Conservation (phyloP, 2,797 vertebrate species). For the Dryobates pubescens region DNA sequence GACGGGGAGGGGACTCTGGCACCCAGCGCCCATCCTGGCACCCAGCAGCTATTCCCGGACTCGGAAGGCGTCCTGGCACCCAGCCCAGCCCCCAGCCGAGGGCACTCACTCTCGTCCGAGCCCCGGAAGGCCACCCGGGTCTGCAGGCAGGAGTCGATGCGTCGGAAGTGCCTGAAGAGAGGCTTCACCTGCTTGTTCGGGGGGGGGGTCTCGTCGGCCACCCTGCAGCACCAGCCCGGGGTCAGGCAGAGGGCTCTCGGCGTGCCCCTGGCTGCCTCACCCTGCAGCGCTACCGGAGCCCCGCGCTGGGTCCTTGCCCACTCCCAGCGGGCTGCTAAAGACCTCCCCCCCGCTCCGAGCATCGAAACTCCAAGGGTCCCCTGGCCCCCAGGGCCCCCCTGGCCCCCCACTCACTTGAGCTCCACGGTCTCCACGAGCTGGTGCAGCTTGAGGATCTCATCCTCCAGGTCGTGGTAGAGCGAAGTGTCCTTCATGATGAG, state of each 20-base stretch:
- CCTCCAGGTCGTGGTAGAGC: conserved; percentile 89
- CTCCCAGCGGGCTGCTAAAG: not conserved
- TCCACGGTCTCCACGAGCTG: conserved; percentile 91
- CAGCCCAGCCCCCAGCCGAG: not conserved
- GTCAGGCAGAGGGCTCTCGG: not conserved
- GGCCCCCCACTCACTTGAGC: conserved; percentile 84
- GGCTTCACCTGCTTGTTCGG: conserved; percentile 94
- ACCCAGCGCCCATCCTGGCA: not conserved
- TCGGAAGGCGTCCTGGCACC: not conserved
- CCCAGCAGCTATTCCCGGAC: not conserved
- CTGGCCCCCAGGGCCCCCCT: not conserved
- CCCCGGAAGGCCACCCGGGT: conserved; percentile 95
- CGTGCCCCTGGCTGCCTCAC: not conserved
- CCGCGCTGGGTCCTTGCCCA: fast-evolving
- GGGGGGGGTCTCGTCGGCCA: conserved; percentile 88
- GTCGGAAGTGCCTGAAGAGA: conserved; percentile 94
- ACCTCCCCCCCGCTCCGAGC: not conserved
- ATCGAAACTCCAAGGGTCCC: not conserved
- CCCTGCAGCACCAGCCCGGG: conserved; percentile 63
- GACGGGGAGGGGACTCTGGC: not conserved
- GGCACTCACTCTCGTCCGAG: conserved; percentile 91
- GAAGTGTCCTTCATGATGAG: conserved; percentile 89
- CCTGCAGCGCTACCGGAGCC: not conserved
- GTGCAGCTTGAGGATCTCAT: conserved; percentile 91
- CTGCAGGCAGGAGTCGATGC: conserved; percentile 95